Evolutionary conservation across 2,113 vertebrate species (phyloP), one percentile per base, ranked within the genome.

Genomic region (Peucedramus taeniatus): DNA sequence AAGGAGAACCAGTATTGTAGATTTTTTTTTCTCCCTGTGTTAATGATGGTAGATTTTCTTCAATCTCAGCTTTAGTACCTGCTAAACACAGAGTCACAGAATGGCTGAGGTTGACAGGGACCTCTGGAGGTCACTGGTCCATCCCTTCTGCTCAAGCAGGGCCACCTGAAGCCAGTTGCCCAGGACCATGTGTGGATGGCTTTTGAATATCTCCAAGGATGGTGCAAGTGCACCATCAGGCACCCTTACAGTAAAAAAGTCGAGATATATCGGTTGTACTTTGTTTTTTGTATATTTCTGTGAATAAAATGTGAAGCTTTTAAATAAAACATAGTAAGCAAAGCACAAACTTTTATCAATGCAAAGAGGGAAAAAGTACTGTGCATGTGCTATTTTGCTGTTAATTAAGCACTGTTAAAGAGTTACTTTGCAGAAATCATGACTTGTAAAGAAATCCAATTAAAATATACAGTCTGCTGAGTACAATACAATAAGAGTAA

Each of bases 21-120:
- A 31, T 8, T 45, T 39, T 37, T 15, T 11, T 2, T 23, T 6
- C 3, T 3, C 35, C 2, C 1, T 26, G 1, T 71, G 23, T 45
- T 76, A 66, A 9, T 47, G 19, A 39, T 51, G 31, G 30, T 49
- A 40, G 24, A 23, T 61, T 85, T 87, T 83, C 47, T 85, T 77
- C 30, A 45, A 0, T 69, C 54, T 85, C 54, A 35, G 33, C 15
- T 89, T 65, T 61, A 57, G 18, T 83, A 39, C 16, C 9, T 77
- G 23, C 23, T 57, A 54, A 80, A 56, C 65, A 35, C 21, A 65
- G 51, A 87, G 37, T 69, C 28, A 45, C 33, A 30, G 37, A 23
- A 23, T 24, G 53, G 27, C 3, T 76, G 76, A 57, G 49, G 17
- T 47, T 69, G 49, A 11, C n/a, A 14, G 20, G 87, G 30, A 40